Evolutionary conservation across 23 tunicate species (phyloP).

Genomic region (Ciona savignyi): DNA sequence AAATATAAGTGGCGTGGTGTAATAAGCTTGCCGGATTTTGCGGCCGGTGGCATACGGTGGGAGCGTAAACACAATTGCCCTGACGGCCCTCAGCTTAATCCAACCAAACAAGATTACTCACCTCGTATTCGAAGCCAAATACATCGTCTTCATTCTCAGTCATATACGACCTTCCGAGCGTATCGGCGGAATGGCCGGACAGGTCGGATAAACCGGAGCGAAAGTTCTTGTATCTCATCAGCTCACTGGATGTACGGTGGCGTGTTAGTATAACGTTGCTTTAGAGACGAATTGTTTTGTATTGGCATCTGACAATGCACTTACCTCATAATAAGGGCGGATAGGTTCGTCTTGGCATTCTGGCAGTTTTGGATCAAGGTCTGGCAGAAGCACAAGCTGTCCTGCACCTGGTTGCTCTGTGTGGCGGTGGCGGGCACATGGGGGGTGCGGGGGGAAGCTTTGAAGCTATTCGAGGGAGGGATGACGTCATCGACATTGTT

Average conservation of each 20-base stretch:
- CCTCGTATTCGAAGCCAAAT: slow-evolving; percentile 29
- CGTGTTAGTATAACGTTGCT: background rate
- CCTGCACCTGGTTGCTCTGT: background rate
- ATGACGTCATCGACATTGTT: background rate
- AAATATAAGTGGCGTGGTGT: background rate
- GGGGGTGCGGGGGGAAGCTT: background rate
- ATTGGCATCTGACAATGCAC: too few relatives aligned
- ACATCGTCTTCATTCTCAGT: slow-evolving; percentile 18
- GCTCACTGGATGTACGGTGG: background rate
- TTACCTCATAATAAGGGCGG: slow-evolving; percentile 13
- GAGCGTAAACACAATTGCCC: too few relatives aligned
- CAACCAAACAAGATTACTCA: background rate
- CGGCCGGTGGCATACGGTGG: too few relatives aligned
- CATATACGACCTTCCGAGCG: background rate
- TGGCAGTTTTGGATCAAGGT: slow-evolving; percentile 27
- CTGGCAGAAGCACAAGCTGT: slow-evolving; percentile 26
- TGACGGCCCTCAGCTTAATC: background rate
- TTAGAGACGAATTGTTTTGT: too few relatives aligned
- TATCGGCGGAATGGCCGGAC: background rate
- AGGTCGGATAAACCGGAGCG: slow-evolving; percentile 8
- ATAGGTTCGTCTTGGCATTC: slow-evolving; percentile 5
- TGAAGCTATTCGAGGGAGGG: background rate
- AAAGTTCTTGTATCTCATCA: slow-evolving; percentile 13
- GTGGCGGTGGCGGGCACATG: background rate
- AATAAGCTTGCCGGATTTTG: background rate